Evolutionary conservation across 2,888 invertebrate genomes (phyloP), one percentile per base, ranked within the genome.

Genomic region (Pardosa pseudoannulata): DNA sequence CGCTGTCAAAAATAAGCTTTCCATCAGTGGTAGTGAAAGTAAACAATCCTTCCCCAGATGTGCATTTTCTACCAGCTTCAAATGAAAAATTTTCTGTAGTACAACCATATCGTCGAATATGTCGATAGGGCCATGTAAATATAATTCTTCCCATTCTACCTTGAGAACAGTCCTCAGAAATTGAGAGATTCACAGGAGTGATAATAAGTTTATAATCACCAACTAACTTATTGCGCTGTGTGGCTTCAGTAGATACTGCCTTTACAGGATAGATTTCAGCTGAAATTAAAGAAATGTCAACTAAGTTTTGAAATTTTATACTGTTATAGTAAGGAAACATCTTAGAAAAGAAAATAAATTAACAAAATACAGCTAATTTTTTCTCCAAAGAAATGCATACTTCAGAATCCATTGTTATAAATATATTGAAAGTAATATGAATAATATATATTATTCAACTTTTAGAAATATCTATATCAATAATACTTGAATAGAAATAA

Each of bases 31-130:
- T 88, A 16, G 79, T 65, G 82, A 89, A 88, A 11, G 80, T 88
- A 79, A 90, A 90, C 13, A 89, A 79, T 11, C 90, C 90, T 80
- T 90, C 90, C 27, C 91, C 91, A 72, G 91, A 90, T 6, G 88
- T 76, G 88, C 91, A 91, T 65, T 90, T 91, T 46, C 91, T 88
- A 0, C 91, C 91, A 39, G 91, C 90, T 88, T 91, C 90, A 86
- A 91, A 90, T 6, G 90, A 90, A 79, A 90, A 90, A 28, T 85
- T 88, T 7, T 89, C 89, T n/a, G 86, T 88, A n/a, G 88, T 89
- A 41, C 88, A 89, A 27, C 91, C 90, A 88, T 90, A 91, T 29
- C 90, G 88, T 7, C 91, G 88, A 39, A 91, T 90, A 74, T 90
- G 89, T 16, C 89, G 87, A 78, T 89, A 90, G 13, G 90, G 90